Conservation (phyloP, 2,797 vertebrate species). For the Hybognathus amarus region DNA sequence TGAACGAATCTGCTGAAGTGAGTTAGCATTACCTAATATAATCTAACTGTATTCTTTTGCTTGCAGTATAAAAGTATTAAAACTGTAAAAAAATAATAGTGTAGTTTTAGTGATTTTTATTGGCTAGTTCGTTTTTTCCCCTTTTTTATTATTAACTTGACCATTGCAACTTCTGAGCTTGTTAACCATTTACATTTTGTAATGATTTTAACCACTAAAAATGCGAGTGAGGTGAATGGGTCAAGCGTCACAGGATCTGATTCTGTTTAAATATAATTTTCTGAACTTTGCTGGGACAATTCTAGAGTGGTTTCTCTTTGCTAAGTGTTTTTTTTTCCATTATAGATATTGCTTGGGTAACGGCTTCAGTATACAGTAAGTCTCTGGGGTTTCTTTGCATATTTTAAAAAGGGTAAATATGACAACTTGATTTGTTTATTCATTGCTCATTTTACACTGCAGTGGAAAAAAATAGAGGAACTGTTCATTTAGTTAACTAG, state of each 20-base stretch:
- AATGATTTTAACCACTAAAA: not conserved
- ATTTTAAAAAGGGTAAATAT: not conserved
- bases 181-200: slow-evolving; percentile 43
- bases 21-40: not conserved
- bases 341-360: not conserved
- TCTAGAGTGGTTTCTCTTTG: not conserved
- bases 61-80: not conserved
- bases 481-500: not conserved
- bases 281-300: too few species aligned
- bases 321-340: not conserved
- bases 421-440: not conserved
- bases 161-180: slow-evolving; percentile 4
- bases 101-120: not conserved
- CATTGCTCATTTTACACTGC: not conserved
- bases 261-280: not conserved
- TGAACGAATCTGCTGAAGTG: not conserved
- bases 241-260: too few species aligned
- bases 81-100: too few species aligned
- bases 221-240: slow-evolving; percentile 1
- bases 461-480: not conserved
- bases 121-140: not conserved
- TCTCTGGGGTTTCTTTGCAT: not conserved
- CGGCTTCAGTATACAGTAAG: not conserved
- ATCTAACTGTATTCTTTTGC: not conserved
- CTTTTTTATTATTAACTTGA: not conserved